phyloP scores from a whole-genome alignment of 2,113 vertebrate genomes.

The Rhinoderma darwinii region DNA sequence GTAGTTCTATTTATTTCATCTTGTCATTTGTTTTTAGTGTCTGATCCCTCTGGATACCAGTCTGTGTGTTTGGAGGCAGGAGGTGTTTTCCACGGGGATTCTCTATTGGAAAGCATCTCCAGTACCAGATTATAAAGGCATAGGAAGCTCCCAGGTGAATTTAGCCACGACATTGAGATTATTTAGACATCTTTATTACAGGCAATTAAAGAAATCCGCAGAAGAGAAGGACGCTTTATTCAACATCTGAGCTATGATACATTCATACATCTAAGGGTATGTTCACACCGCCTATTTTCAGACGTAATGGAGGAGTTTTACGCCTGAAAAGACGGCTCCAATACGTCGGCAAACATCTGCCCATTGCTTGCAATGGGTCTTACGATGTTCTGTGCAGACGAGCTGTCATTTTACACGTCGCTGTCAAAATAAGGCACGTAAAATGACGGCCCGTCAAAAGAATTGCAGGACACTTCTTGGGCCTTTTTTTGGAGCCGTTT shows the following conservation, averaged over 20 bases:
- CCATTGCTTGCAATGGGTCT: too few relatives aligned
- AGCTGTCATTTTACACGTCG: too few relatives aligned
- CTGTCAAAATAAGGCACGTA: too few relatives aligned
- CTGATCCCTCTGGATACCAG: neutral
- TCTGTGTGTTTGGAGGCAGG: neutral
- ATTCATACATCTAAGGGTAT: too few relatives aligned
- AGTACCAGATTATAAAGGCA: neutral
- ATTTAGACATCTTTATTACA: neutral
- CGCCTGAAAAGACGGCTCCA: too few relatives aligned
- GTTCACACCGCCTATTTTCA: too few relatives aligned
- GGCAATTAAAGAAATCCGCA: neutral
- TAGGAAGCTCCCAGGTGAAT: neutral
- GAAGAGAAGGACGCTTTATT: neutral
- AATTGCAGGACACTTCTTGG: too few relatives aligned
- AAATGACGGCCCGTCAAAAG: too few relatives aligned
- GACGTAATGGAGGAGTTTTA: too few relatives aligned
- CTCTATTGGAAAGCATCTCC: neutral
- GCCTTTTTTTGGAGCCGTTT: too few relatives aligned
- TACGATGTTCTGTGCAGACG: too few relatives aligned
- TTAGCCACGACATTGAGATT: neutral
- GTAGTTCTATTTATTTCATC: neutral
- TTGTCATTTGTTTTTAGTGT: neutral
- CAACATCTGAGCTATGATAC: neutral
- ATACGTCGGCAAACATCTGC: too few relatives aligned
- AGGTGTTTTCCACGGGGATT: neutral